Base-by-base conservation (phyloP, 2,797 vertebrate genomes). In the Macrochelys suwanniensis region DNA sequence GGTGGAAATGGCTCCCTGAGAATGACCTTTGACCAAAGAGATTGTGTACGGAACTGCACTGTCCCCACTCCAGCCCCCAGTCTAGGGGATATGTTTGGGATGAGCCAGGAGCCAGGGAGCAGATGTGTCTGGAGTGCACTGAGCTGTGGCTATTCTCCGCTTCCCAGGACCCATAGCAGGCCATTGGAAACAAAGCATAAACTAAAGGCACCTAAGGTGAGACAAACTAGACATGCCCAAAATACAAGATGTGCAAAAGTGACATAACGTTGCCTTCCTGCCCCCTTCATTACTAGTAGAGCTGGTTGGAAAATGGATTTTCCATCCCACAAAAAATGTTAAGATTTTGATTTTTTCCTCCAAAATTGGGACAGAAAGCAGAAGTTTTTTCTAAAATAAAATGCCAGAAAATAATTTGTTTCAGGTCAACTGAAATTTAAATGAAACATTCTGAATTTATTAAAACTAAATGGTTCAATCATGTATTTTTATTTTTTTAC, bases 161-260 rank as follows among this genome's bases (percentile, higher is more conserved):
- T 87, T 59, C 49, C 51, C 0, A 0, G 37, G 45, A 45, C 33
- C 53, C 42, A 54, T 0, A 0, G 80, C 61, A 79, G 61, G 10
- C 16, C 78, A 89, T 21, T 0, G 0, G 10, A 17, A 80, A 76
- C 15, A 93, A 77, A 57, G 74, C 77, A n/a, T 0, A 26, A 74
- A 1, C 42, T 51, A 84, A 50, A 11, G 0, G 80, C 92, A 33
- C 83, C 47, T 57, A 7, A 26, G 82, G 25, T 26, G 78, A 68
- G 74, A 53, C 42, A 85, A 25, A 28, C 47, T 90, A 68, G n/a
- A 80, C 65, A 50, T 25, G 13, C 83, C 53, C 54, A 1, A 86
- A 78, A 33, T 26, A 57, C 50, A 65, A 65, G 61, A 31, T n/a
- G 16, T 4, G 53, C 51, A 51, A 91, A 51, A 89, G 85, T 59